Evolutionary conservation across 2,113 vertebrate genomes (phyloP), one percentile per base, ranked within the genome.

Genomic region (Pseudorasbora parva): DNA sequence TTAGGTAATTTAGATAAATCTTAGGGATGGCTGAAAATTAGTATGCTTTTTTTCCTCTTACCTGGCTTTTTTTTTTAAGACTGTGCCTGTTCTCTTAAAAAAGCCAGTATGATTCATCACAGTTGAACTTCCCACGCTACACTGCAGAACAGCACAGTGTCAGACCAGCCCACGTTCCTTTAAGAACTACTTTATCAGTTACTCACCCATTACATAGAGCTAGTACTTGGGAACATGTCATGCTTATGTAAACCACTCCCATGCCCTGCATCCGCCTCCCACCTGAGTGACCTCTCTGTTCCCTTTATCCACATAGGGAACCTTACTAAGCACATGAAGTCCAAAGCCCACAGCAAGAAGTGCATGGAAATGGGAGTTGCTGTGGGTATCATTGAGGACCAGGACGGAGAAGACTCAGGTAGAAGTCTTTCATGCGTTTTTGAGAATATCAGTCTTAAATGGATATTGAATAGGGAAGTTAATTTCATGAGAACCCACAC

Each of bases 261-360:
- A 73, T 86, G 87, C 79, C 84, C 84, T 88, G 86, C 30, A 54
- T 86, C 60, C 82, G 59, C 90, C 84, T 43, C 90, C 89, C 89
- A 91, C 90, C 89, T 27, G 9, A 77, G 66, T 87, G 43, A 90
- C 86, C 89, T 77, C 69, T 81, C 30, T 69, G 64, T 57, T 76
- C 43, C 92, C 82, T 76, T 84, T 78, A 19, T 23, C 74, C 78
- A 64, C 83, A 82, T 88, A 99, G 98, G 98, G 89, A 99, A 99
- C 90, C 93, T 99, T 93, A 99, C 98, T 89, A 99, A 99, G 90
- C 98, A 99, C 92, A 99, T 99, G 98, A 99, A 99, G 89, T 99
- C 98, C 91, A 99, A 99, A 93, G 97, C 98, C 87, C 98, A 99
- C 92, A 98, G 98, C 92, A 99, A 99, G 95, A 99, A 99, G 82